A percentile compares a stretch with the other conserved stretches of the same genome.
These are phyloP conservation scores for Elymnias hypermnestra DNA, from an alignment of 1,140 invertebrate species.

Conservation along the genomic window DNA sequence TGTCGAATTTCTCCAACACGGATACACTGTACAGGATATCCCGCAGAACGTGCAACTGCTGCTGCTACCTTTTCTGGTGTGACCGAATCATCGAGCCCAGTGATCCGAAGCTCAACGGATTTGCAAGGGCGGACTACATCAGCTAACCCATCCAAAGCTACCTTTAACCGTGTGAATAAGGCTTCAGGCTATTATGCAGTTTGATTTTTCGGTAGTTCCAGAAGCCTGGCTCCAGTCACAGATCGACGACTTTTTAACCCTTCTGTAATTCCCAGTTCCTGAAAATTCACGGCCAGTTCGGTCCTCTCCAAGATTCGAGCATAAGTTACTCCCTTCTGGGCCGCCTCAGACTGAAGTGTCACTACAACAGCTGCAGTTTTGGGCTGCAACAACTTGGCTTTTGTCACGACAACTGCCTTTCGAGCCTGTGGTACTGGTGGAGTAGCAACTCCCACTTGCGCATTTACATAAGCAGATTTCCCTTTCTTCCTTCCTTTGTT, in stretches of 20 bases:
- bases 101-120: background rate
- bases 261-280: background rate
- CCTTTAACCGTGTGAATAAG: background rate
- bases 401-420: background rate
- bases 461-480: background rate
- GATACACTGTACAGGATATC: background rate
- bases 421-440: too few species aligned
- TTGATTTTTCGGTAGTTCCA: background rate
- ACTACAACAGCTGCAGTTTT: constrained; percentile 5
- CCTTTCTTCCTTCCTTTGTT: background rate
- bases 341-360: background rate
- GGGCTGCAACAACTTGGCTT: background rate
- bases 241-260: background rate
- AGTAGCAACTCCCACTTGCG: too few species aligned
- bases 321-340: background rate
- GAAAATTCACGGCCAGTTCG: background rate
- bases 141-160: constrained; percentile 1
- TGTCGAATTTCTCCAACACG: too few species aligned
- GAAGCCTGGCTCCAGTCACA: background rate
- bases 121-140: constrained; percentile 7
- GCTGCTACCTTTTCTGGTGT: background rate
- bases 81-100: constrained; percentile 7
- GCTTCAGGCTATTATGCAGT: too few species aligned
- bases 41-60: background rate
- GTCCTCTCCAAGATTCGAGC: background rate